These are phyloP conservation scores for cattle (Bos taurus) DNA, from an alignment of 2,113 vertebrate genomes.

Conservation along the genomic window DNA sequence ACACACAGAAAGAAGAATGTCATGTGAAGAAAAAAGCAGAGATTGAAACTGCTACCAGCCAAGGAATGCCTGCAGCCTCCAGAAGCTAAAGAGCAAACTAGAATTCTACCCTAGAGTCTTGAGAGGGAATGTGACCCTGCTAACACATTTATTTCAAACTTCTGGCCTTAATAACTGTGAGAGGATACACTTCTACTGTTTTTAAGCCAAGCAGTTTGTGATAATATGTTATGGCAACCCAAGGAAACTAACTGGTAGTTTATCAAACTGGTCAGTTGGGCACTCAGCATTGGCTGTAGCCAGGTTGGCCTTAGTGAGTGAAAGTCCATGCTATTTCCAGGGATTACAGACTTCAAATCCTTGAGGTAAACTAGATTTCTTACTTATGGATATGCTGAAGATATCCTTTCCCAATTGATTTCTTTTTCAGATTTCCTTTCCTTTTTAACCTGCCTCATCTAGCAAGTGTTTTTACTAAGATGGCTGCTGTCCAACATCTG, in stretches of 20 bases:
- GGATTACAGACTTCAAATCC: neutral
- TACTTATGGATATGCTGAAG: neutral
- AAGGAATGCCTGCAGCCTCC: neutral
- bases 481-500: slow-evolving; percentile 61
- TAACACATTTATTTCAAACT: neutral
- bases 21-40: neutral
- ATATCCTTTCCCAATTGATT: neutral
- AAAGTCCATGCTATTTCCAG: neutral
- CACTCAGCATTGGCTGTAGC: neutral
- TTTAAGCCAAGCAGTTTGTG: neutral
- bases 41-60: neutral
- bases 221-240: neutral
- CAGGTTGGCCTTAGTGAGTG: neutral
- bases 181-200: neutral
- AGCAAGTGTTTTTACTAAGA: slow-evolving; percentile 26
- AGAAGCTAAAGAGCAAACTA: neutral
- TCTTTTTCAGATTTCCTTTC: neutral
- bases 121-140: neutral
- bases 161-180: neutral
- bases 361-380: neutral
- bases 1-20: neutral
- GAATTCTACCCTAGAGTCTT: neutral
- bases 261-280: neutral
- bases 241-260: neutral
- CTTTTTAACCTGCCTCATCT: neutral